phyloP scores from a whole-genome alignment of 2,113 vertebrate species.

The Platysteira castanea region DNA sequence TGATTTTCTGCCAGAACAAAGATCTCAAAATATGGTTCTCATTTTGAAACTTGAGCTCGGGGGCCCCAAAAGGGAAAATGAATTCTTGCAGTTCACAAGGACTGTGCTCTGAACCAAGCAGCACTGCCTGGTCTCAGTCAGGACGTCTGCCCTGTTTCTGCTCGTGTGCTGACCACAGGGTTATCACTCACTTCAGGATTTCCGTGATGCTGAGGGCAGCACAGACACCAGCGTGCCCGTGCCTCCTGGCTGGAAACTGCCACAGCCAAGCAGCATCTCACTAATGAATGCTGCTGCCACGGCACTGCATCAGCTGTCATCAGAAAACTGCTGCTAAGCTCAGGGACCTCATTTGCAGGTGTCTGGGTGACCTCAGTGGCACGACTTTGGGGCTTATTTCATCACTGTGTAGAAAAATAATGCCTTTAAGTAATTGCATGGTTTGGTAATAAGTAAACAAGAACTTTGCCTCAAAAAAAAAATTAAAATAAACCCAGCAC shows the following conservation, averaged over 20 bases:
- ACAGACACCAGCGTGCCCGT: neutral
- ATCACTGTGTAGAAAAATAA: neutral
- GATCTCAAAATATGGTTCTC: neutral
- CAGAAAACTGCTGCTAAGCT: neutral
- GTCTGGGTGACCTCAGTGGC: neutral
- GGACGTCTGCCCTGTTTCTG: neutral
- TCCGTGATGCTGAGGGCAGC: neutral
- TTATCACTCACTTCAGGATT: neutral
- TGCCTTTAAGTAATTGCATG: neutral
- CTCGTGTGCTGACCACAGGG: rapidly evolving
- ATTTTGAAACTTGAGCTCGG: neutral
- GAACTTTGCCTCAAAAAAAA: neutral
- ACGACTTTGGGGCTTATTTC: neutral
- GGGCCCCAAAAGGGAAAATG: slow-evolving; percentile 2
- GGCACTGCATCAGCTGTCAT: neutral
- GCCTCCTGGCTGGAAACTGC: neutral
- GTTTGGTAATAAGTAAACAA: neutral
- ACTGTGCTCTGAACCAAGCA: neutral
- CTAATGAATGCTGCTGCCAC: neutral
- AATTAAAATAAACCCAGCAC: rapidly evolving
- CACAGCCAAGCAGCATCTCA: neutral
- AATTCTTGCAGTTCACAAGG: neutral
- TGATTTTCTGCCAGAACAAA: neutral
- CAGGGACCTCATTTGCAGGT: neutral
- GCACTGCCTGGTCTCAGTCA: neutral